phyloP scores from a whole-genome alignment of 2,797 vertebrate genomes.

The Enteromius treurensis region DNA sequence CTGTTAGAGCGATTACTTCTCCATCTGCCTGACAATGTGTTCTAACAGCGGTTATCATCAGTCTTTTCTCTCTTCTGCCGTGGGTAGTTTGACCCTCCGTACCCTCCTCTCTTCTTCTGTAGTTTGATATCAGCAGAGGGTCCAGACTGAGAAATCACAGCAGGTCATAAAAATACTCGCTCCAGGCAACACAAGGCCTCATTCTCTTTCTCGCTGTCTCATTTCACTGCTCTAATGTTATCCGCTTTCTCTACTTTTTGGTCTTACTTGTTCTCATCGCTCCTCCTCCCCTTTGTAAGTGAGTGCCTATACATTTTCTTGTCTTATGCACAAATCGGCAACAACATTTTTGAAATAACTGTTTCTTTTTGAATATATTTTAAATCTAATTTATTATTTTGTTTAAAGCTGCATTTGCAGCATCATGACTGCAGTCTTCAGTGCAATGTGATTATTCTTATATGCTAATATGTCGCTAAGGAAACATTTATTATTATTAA shows the following conservation, averaged over 20 bases:
- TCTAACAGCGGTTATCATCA: constrained; percentile 6
- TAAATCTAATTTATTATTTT: neutral
- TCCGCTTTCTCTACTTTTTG: constrained; percentile 13
- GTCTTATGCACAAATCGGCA: neutral
- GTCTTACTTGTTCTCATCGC: neutral
- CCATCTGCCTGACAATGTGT: constrained; percentile 33
- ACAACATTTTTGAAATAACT: neutral
- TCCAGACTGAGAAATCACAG: constrained; percentile 35
- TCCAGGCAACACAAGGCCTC: constrained; percentile 32
- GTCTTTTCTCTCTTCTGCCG: constrained; percentile 7
- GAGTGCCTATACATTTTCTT: neutral
- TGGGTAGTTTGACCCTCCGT: constrained; percentile 21
- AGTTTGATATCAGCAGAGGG: constrained; percentile 35
- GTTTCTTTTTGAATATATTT: neutral
- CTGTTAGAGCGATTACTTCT: neutral
- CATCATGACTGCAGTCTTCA: neutral
- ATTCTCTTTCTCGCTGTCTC: constrained; percentile 15
- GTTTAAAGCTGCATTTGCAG: neutral
- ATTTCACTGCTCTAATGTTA: constrained; percentile 24
- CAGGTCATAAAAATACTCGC: constrained; percentile 31
- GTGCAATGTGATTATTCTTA: too few relatives aligned
- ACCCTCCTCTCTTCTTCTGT: constrained; percentile 8
- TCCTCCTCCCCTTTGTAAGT: neutral
- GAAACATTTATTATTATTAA: neutral
- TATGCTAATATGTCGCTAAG: neutral